Conservation (phyloP, 2,797 vertebrate genomes). For the Cygnus olor region DNA sequence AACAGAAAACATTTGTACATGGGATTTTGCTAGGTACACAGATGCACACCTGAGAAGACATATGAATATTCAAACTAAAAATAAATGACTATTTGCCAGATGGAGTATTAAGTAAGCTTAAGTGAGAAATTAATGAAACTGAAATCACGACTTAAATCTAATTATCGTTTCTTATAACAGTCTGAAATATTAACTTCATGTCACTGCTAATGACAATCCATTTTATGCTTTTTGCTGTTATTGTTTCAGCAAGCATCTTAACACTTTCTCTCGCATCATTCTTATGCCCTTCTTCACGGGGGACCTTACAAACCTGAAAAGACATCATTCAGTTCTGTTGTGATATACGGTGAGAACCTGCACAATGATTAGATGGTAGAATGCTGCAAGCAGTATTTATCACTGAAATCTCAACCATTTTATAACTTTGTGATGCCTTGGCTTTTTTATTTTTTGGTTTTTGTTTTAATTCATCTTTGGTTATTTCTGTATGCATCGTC, state of each 20-base stretch:
- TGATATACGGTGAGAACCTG: neutral
- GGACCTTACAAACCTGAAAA: neutral
- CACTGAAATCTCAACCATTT: neutral
- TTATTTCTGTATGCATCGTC: neutral
- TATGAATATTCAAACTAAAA: slow-evolving; percentile 12
- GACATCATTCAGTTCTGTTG: neutral
- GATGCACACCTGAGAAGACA: neutral
- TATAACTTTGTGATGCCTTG: neutral
- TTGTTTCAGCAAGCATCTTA: neutral
- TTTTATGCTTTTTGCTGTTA: neutral
- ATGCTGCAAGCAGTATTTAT: neutral
- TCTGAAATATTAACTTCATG: neutral
- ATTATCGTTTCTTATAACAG: neutral
- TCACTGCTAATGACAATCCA: neutral
- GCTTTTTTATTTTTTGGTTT: neutral
- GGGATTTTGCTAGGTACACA: neutral
- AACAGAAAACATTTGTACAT: neutral
- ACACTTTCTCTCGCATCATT: neutral
- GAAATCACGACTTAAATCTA: neutral
- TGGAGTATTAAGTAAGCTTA: neutral
- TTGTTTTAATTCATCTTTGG: neutral
- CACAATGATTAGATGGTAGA: neutral
- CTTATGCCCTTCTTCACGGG: accelerated
- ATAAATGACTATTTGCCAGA: neutral
- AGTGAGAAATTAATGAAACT: slow-evolving; percentile 20